Base-by-base conservation (phyloP, 2,113 vertebrate species). In the Paramisgurnus dabryanus region DNA sequence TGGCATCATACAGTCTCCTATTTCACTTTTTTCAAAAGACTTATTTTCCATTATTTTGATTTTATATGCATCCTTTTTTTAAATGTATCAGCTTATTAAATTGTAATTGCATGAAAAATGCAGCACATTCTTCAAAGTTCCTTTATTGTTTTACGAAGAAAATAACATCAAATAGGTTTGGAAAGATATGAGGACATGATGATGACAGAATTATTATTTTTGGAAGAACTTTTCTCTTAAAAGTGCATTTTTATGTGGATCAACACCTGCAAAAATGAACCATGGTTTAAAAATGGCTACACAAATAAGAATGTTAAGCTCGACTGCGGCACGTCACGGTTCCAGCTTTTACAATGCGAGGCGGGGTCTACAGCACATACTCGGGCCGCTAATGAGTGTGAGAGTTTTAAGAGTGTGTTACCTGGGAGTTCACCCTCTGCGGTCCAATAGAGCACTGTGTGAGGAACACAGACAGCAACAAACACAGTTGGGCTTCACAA, bases 381-480 rank as follows among this genome's bases (percentile, higher is more conserved):
- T 60, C 72, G 55, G 84, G 83, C 85, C 81, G 77, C 81, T 74
- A 85, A 73, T 41, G 76, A 86, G 85, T 76, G 3, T 45, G 81
- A 77, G 63, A 65, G 9, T 47, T 77, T 66, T 10, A 66, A 66
- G 63, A 80, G 81, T 69, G 84, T 57, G 58, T 94, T 94, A 94
- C 93, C 93, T 94, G 93, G 87, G 61, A 90, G 88, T 82, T 94
- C 92, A 88, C 90, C 92, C 87, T 93, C 92, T 81, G 92, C 93
- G 83, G 93, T 92, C 93, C 93, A 93, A 92, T 94, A 93, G 84
- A 94, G 93, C 89, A 94, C 93, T 93, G 93, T 77, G 73, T 90
- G 89, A 91, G 88, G 90, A 81, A 93, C 91, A 93, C 88, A 86
- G 76, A 83, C 77, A 93, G 82, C 72, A 86, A 69, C 71, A 93